phyloP scores from a whole-genome alignment of 2,113 vertebrate genomes.

The Hemibagrus wyckioides region DNA sequence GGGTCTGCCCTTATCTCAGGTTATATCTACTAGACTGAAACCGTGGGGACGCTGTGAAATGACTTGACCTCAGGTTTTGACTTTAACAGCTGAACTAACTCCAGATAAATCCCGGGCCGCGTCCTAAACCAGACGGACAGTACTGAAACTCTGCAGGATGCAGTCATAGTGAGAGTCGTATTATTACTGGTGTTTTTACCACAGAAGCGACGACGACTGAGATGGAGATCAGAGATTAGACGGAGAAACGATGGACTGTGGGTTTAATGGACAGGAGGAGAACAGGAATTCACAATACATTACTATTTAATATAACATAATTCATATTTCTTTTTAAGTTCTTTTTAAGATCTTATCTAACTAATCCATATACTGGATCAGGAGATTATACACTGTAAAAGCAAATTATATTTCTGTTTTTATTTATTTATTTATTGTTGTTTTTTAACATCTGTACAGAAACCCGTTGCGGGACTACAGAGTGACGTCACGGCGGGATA shows the following conservation, averaged over 20 bases:
- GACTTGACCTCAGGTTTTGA: not conserved
- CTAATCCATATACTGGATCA: no score
- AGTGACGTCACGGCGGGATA: not conserved
- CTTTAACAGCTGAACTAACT: not conserved
- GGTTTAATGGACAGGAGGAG: not conserved
- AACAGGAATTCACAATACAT: not conserved
- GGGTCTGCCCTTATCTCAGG: not conserved
- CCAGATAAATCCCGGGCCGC: not conserved
- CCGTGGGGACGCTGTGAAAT: not conserved
- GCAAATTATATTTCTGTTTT: not conserved
- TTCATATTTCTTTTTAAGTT: not conserved
- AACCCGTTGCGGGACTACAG: not conserved
- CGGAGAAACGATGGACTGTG: not conserved
- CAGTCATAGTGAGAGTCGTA: not conserved
- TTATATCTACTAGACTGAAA: not conserved
- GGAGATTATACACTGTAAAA: no score
- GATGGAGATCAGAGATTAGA: not conserved
- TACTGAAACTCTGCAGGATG: not conserved
- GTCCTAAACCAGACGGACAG: not conserved
- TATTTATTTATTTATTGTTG: no score
- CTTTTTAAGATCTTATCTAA: no score
- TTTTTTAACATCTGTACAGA: not conserved
- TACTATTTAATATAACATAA: not conserved
- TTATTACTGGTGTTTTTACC: not conserved
- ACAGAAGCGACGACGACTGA: not conserved